phyloP scores from a whole-genome alignment of 2,113 vertebrate genomes.

The Sander lucioperca region DNA sequence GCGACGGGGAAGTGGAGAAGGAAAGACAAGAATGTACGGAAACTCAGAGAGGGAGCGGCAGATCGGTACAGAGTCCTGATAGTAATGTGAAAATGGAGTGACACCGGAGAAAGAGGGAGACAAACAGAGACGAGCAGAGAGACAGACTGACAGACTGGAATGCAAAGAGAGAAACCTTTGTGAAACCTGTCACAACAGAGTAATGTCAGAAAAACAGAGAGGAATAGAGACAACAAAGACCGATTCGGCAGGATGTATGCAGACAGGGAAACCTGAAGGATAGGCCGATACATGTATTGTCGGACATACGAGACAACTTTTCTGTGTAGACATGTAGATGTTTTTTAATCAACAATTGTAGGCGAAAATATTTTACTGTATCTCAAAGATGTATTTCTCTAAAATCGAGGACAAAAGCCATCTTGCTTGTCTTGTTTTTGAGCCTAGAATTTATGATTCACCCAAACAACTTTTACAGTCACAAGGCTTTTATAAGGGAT shows the following conservation, averaged over 20 bases:
- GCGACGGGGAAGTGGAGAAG: not conserved
- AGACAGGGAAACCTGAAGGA: not conserved
- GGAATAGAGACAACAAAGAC: not conserved
- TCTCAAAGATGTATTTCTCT: not conserved
- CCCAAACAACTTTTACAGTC: not conserved
- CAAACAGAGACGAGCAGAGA: slow-evolving; percentile 31
- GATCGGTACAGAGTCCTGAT: slow-evolving; percentile 25
- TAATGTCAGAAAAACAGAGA: slow-evolving; percentile 30
- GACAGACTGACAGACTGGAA: slow-evolving; percentile 36
- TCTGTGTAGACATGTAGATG: not conserved
- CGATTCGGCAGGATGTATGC: not conserved
- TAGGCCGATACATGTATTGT: not conserved
- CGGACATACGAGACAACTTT: not conserved
- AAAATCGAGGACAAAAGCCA: not conserved
- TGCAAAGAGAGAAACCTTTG: slow-evolving; percentile 42
- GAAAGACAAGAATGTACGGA: slow-evolving; percentile 24
- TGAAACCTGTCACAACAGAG: slow-evolving; percentile 70
- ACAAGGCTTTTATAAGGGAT: not conserved
- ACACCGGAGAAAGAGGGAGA: slow-evolving; percentile 47
- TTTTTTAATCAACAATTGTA: not conserved
- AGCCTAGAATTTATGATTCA: not conserved
- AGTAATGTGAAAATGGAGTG: slow-evolving; percentile 57
- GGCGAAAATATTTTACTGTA: not conserved
- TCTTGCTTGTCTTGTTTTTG: not conserved
- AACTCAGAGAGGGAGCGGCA: slow-evolving; percentile 31